These are phyloP conservation scores for Chaetodon auriga DNA, from an alignment of 2,113 vertebrate genomes.

Conservation along the genomic window DNA sequence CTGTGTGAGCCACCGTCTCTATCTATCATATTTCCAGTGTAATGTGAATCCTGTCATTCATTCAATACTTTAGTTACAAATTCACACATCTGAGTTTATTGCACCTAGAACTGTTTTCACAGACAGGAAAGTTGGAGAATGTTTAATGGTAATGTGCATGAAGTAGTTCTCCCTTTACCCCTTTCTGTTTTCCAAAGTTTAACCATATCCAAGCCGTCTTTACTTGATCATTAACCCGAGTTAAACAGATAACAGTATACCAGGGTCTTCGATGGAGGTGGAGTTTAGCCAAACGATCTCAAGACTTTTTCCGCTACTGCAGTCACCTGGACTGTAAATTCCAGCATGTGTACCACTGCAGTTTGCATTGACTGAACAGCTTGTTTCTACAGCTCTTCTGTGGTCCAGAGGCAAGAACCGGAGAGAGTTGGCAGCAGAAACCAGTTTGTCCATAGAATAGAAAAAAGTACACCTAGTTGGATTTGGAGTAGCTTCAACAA, in stretches of 20 bases:
- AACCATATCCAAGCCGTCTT: constrained; percentile 11
- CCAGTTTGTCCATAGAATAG: background rate
- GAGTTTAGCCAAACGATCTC: too few relatives aligned
- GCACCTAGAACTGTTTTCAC: background rate
- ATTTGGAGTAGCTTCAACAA: background rate
- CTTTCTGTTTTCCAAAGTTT: constrained; percentile 33
- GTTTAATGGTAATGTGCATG: too few relatives aligned
- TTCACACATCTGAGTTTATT: background rate
- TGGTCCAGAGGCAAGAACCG: too few relatives aligned
- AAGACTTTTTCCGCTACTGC: background rate
- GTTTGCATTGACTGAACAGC: background rate
- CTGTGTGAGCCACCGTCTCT: too few relatives aligned
- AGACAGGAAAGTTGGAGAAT: background rate
- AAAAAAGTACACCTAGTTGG: background rate
- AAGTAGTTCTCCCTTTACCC: too few relatives aligned
- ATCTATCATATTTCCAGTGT: too few relatives aligned
- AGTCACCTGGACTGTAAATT: background rate
- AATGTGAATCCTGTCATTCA: too few relatives aligned
- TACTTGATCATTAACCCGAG: constrained; percentile 42
- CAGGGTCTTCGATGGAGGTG: background rate
- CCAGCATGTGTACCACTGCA: background rate
- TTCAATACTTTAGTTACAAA: background rate
- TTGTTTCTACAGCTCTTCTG: background rate
- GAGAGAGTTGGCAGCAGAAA: background rate
- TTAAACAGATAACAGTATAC: background rate